Conservation (phyloP, 1,140 invertebrate genomes). For the Andricus grossulariae region DNA sequence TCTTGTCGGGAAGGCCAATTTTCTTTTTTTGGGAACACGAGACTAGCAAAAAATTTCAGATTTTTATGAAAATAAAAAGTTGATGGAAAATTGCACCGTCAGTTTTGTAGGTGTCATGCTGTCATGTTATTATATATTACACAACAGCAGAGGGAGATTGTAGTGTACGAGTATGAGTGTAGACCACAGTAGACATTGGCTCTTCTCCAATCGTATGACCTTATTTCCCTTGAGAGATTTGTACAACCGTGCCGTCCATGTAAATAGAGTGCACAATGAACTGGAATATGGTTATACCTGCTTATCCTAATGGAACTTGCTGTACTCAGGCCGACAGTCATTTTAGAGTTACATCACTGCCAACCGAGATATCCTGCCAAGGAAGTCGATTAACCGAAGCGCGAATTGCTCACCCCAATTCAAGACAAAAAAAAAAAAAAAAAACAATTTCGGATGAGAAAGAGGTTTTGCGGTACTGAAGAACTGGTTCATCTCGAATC, state of each 20-base stretch:
- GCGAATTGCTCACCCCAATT: not conserved
- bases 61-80: not conserved
- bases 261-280: conserved; percentile 17
- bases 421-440: not conserved
- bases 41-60: conserved; percentile 1
- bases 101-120: not conserved
- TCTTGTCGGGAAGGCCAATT: conserved; percentile 7
- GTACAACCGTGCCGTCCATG: conserved; percentile 14
- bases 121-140: conserved; percentile 11
- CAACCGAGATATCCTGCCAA: not conserved
- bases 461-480: not conserved
- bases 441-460: not conserved
- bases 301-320: not conserved
- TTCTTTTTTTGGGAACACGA: not conserved
- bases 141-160: conserved; percentile 2
- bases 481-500: not conserved
- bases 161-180: not conserved
- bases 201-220: conserved; percentile 27
- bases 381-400: not conserved
- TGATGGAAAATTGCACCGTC: not conserved
- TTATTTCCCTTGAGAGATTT: conserved; percentile 27
- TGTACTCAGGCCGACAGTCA: not conserved
- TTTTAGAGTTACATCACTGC: not conserved
- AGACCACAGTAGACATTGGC: conserved; percentile 30
- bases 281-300: not conserved